These are phyloP conservation scores for Oncopeltus fasciatus DNA, from an alignment of 1,140 invertebrate species.

Conservation along the genomic window DNA sequence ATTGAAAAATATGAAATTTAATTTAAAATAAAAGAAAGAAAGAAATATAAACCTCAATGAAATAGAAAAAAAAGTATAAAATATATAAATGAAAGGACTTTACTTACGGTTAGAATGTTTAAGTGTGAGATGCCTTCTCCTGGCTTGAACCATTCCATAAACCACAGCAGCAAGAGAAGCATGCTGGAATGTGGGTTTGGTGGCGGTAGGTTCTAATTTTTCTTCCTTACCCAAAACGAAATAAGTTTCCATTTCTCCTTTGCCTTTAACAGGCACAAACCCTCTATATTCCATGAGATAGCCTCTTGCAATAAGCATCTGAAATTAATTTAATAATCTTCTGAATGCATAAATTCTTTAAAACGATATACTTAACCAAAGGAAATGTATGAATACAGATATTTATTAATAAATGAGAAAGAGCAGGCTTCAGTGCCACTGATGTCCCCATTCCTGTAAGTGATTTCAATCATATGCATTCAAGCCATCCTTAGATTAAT, in stretches of 20 bases:
- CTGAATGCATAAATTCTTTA: too few relatives aligned
- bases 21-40: slow-evolving; percentile 1
- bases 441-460: too few relatives aligned
- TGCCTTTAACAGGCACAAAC: slow-evolving; percentile 78
- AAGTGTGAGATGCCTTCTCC: slow-evolving; percentile 30
- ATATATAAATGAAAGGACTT: neutral
- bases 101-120: slow-evolving; percentile 23
- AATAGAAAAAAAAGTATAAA: neutral
- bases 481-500: too few relatives aligned
- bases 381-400: too few relatives aligned
- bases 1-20: neutral
- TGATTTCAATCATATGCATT: too few relatives aligned
- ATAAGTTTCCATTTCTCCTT: slow-evolving; percentile 88
- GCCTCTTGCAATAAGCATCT: slow-evolving; percentile 54
- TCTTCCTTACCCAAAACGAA: slow-evolving; percentile 49
- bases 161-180: slow-evolving; percentile 72
- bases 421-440: too few relatives aligned
- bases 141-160: slow-evolving; percentile 68
- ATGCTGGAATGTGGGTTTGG: slow-evolving; percentile 53
- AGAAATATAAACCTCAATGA: neutral
- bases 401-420: too few relatives aligned
- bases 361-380: too few relatives aligned
- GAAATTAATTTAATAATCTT: too few relatives aligned
- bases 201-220: slow-evolving; percentile 33
- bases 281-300: slow-evolving; percentile 64